Percentiles rank a stretch among this genome's conserved stretches.
Conservation (phyloP, 2,888 invertebrate genomes). For the Diplazon laetatorius region DNA sequence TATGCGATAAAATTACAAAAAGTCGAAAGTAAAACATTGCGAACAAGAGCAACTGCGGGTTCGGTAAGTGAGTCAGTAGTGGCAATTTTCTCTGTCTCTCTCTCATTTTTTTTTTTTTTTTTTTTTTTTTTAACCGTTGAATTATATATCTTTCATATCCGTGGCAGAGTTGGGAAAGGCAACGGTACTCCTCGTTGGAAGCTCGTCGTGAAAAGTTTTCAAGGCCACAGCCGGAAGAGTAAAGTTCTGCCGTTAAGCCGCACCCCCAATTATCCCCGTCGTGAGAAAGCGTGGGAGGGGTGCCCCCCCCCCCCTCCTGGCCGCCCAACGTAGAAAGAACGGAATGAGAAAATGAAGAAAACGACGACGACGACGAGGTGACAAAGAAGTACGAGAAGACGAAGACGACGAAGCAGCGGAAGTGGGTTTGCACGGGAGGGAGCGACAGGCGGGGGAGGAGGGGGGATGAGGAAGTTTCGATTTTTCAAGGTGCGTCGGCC, state of each 20-base stretch:
- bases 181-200: slow-evolving; percentile 20
- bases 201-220: slow-evolving; percentile 68
- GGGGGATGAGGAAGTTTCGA: slow-evolving; percentile 62
- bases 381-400: slow-evolving; percentile 41
- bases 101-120: too few species aligned
- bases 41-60: not conserved
- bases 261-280: slow-evolving; percentile 75
- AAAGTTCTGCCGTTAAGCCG: slow-evolving; percentile 72
- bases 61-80: slow-evolving; percentile 13
- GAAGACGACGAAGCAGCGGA: slow-evolving; percentile 27
- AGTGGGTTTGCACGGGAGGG: too few species aligned
- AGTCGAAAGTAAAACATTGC: not conserved
- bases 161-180: slow-evolving; percentile 59
- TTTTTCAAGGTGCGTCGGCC: slow-evolving; percentile 65
- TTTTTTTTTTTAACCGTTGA: slow-evolving; percentile 1
- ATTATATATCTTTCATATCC: slow-evolving; percentile 36
- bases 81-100: too few species aligned
- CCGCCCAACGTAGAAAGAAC: slow-evolving; percentile 34
- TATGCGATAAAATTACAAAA: not conserved
- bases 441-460: slow-evolving; percentile 12
- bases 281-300: slow-evolving; percentile 53
- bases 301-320: too few species aligned
- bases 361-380: slow-evolving; percentile 18
- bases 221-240: slow-evolving; percentile 72
- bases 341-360: slow-evolving; percentile 34